Base-by-base conservation (phyloP, 2,888 invertebrate genomes). In the Cryptus viduatorius region DNA sequence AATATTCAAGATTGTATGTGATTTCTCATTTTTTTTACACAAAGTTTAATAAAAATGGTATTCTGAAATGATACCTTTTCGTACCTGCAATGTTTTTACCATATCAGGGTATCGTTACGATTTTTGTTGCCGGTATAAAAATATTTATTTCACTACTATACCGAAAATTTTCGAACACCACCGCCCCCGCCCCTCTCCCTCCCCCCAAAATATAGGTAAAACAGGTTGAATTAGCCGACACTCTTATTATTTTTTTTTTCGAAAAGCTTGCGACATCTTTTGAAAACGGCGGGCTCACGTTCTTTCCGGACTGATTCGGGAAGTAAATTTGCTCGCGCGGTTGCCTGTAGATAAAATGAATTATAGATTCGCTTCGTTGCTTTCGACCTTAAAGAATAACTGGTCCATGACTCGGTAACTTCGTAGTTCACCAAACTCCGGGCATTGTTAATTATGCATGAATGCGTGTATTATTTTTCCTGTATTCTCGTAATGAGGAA, bases 361-460 rank as follows among this genome's bases (percentile, higher is more conserved):
- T 37, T 71, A 42, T 14, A 37, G 19, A 71, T 56, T 44, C 19
- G 71, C 53, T 56, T 37, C 53, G 53, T 71, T 53, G 37, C 53
- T 50, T 37, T 42, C 53, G 37, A 53, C 19, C 19, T 53, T 14
- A 56, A 56, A 19, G 37, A 53, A 19, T 71, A 71, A 71, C 19
- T 71, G 37, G 71, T 56, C 71, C 50, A 50, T 71, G 53, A 71
- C 69, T 37, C 37, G 53, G 12, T 53, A 24, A 3, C 12, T 19
- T 50, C 37, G 29, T 29, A 48, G 44, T 29, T 14, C 46, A 24
- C 46, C 14, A 29, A 29, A 14, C 29, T 46, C 48, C 14, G 31
- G 29, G 14, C 24, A 71, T 31, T 69, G 37, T 42, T 56, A 8
- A 31, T 37, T 53, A 37, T 69, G 19, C 31, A 12, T 46, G 24